These are phyloP conservation scores for Cerastis rubricosa DNA, from an alignment of 2,888 invertebrate species.

Conservation along the genomic window DNA sequence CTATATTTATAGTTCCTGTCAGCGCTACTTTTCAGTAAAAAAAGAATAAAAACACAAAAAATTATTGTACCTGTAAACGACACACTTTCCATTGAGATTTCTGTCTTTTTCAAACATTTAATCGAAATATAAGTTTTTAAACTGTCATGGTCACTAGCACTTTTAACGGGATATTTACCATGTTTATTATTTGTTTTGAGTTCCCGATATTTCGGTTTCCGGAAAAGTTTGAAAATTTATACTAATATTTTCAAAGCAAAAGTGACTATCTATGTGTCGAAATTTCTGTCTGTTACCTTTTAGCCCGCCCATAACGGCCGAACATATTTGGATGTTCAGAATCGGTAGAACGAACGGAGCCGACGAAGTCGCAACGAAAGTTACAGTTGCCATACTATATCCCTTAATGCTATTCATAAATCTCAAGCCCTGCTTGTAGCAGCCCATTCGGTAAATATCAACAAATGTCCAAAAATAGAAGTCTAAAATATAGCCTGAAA, in stretches of 20 bases:
- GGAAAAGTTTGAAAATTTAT: not conserved
- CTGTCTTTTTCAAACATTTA: too few relatives aligned
- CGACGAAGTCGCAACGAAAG: not conserved
- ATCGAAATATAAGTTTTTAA: too few relatives aligned
- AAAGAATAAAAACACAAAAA: too few relatives aligned
- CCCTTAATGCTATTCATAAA: not conserved
- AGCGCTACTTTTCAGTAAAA: too few relatives aligned
- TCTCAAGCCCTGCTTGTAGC: too few relatives aligned
- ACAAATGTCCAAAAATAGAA: slow-evolving; percentile 32
- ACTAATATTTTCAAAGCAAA: not conserved
- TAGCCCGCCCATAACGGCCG: not conserved
- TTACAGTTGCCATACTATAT: not conserved
- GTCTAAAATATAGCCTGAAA: slow-evolving; percentile 42
- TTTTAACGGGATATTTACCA: too few relatives aligned
- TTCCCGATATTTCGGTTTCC: too few relatives aligned
- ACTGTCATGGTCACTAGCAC: too few relatives aligned
- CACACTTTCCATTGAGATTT: too few relatives aligned
- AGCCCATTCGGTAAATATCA: slow-evolving; percentile 30
- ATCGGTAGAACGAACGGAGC: not conserved
- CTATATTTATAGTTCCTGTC: not conserved
- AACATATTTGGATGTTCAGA: not conserved
- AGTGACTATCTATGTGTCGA: not conserved
- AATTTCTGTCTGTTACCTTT: not conserved
- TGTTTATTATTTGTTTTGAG: too few relatives aligned
- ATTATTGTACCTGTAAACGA: too few relatives aligned